These are phyloP conservation scores for Entelurus aequoreus DNA, from an alignment of 2,113 vertebrate species.

Conservation along the genomic window DNA sequence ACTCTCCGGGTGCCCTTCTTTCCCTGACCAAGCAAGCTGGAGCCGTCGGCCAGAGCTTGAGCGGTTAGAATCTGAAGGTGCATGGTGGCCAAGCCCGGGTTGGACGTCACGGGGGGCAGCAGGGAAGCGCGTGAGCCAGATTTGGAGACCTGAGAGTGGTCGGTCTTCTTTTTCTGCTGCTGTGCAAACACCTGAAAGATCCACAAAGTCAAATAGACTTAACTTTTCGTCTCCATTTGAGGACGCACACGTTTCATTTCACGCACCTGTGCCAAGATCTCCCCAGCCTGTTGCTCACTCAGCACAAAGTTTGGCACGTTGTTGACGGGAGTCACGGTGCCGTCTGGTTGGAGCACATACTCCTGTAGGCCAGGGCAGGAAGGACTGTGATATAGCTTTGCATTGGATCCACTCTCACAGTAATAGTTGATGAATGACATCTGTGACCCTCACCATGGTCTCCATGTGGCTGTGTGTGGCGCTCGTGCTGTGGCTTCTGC, in stretches of 20 bases:
- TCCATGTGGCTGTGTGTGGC: constrained; percentile 68
- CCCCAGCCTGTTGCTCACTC: constrained; percentile 73
- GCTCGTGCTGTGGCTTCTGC: constrained; percentile 73
- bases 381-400: neutral
- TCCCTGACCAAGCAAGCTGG: constrained; percentile 23
- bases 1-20: constrained; percentile 51
- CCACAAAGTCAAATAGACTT: neutral
- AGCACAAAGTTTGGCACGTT: constrained; percentile 73
- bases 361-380: constrained; percentile 51
- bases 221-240: neutral
- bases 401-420: too few species aligned
- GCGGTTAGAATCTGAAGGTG: constrained; percentile 76
- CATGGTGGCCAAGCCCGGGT: constrained; percentile 71
- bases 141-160: constrained; percentile 31
- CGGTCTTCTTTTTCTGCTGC: constrained; percentile 47
- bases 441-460: constrained; percentile 43
- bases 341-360: constrained; percentile 73
- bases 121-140: constrained; percentile 29
- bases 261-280: constrained; percentile 74
- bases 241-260: neutral
- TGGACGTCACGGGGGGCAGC: constrained; percentile 52
- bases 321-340: constrained; percentile 67
- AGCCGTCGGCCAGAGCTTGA: constrained; percentile 68
- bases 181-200: constrained; percentile 61
- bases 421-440: too few species aligned